Percentiles rank a stretch among this genome's conserved stretches.
Conservation (phyloP, 1,140 invertebrate genomes). For the Pseudomyrmex dendroicus region DNA sequence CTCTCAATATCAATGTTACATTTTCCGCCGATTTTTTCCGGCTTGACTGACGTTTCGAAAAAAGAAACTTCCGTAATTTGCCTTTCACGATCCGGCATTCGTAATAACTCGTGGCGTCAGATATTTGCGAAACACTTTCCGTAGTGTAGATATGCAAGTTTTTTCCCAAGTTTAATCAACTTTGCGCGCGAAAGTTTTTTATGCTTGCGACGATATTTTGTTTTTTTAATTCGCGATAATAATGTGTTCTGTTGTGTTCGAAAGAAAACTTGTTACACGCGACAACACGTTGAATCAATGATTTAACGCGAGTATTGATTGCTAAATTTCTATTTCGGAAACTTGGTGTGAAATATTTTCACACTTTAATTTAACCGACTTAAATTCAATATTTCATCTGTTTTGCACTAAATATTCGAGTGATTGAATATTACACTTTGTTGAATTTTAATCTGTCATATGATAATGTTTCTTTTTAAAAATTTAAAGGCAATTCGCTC, state of each 20-base stretch:
- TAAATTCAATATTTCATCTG: conserved; percentile 4
- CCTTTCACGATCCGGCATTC: background rate
- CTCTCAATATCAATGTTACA: background rate
- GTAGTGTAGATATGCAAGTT: conserved; percentile 37
- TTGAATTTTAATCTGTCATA: background rate
- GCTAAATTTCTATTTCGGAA: background rate
- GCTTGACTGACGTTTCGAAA: conserved; percentile 14
- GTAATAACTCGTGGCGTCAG: conserved; percentile 19
- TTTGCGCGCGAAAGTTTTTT: conserved; percentile 4
- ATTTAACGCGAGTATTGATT: conserved; percentile 9
- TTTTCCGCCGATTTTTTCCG: background rate
- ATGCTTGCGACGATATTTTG: conserved; percentile 26
- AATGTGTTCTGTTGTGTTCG: conserved; percentile 13
- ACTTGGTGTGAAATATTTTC: background rate
- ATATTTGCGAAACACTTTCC: conserved; percentile 29
- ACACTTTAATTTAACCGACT: background rate
- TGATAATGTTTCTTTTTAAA: background rate
- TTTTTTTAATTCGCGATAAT: background rate
- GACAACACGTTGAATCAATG: background rate
- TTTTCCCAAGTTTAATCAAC: conserved; percentile 52
- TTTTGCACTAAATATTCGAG: background rate
- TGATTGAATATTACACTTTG: background rate
- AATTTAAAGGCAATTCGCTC: background rate
- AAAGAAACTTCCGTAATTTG: background rate
- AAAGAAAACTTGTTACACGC: background rate